A percentile compares a stretch with the other conserved stretches of the same genome.
Conservation (phyloP, 2,797 vertebrate species). For the Pangasius krempfi region DNA sequence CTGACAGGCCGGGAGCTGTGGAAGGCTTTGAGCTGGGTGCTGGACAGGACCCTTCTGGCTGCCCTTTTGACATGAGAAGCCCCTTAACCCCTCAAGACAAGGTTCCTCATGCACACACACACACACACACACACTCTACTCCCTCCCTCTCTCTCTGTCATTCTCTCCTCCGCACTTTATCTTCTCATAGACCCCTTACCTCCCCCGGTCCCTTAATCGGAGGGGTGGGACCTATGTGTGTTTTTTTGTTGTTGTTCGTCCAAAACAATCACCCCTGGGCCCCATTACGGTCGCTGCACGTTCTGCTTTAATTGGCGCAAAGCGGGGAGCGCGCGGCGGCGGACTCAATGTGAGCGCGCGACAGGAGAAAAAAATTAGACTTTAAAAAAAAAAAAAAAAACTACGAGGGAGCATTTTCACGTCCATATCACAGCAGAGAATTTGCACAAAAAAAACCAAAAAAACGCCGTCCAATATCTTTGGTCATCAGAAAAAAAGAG, state of each 20-base stretch:
- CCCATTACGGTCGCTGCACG: constrained; percentile 99
- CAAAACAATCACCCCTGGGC: constrained; percentile 97
- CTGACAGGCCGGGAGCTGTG: constrained; percentile 35
- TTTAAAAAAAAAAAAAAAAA: neutral
- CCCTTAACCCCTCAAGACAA: constrained; percentile 47
- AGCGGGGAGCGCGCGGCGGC: constrained; percentile 71
- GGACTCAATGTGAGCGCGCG: constrained; percentile 85
- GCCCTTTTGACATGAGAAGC: constrained; percentile 53
- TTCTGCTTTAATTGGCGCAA: constrained; percentile 97
- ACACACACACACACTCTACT: constrained; percentile 58
- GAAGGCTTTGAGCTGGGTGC: constrained; percentile 34
- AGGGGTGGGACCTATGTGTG: constrained; percentile 95
- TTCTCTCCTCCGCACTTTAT: constrained; percentile 46
- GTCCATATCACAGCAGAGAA: neutral
- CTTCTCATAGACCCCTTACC: constrained; percentile 82
- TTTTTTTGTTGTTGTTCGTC: constrained; percentile 94
- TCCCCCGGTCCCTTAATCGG: constrained; percentile 92
- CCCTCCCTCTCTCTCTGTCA: neutral
- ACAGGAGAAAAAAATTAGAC: constrained; percentile 75
- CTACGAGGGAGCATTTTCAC: neutral
- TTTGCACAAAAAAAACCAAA: neutral
- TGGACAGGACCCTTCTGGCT: constrained; percentile 36
- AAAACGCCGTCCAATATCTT: neutral
- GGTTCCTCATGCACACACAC: constrained; percentile 44
- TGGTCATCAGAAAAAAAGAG: neutral